Conservation (phyloP, 2,113 vertebrate genomes). For the Sterrhoptilus dennistouni region DNA sequence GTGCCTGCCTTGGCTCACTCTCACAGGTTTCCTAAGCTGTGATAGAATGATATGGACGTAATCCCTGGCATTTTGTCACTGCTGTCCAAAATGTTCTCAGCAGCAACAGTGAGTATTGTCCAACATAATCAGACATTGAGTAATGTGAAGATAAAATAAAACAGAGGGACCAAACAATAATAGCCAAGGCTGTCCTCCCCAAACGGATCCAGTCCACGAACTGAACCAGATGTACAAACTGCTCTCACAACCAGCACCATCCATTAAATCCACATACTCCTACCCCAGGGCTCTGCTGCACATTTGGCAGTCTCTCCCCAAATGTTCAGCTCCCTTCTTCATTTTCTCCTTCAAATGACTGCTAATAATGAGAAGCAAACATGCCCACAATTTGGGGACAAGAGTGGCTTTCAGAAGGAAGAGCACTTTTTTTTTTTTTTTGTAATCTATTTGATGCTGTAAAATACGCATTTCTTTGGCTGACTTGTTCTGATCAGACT, state of each 20-base stretch:
- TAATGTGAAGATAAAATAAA: constrained; percentile 51
- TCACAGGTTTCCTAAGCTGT: background rate
- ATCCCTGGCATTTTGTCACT: constrained; percentile 13
- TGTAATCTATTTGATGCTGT: background rate
- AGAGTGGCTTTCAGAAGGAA: background rate
- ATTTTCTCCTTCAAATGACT: background rate
- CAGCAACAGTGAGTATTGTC: background rate
- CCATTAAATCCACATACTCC: background rate
- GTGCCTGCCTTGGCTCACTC: constrained; percentile 2
- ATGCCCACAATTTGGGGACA: background rate
- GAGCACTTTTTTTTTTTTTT: fast-evolving
- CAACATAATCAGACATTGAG: constrained; percentile 64
- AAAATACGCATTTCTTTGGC: background rate
- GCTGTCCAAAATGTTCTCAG: constrained; percentile 13
- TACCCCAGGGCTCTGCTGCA: background rate
- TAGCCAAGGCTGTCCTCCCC: background rate
- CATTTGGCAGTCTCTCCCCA: background rate
- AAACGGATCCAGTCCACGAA: background rate
- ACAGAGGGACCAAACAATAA: background rate
- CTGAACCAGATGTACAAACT: constrained; percentile 1
- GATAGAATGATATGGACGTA: constrained; percentile 17
- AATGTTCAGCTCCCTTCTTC: background rate
- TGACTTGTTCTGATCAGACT: background rate
- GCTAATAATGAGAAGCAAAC: background rate
- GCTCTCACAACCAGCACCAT: background rate